Percentiles rank a stretch among this genome's conserved stretches.
Evolutionary conservation across 1,140 invertebrate genomes (phyloP).

Genomic region (Mercenaria mercenaria): DNA sequence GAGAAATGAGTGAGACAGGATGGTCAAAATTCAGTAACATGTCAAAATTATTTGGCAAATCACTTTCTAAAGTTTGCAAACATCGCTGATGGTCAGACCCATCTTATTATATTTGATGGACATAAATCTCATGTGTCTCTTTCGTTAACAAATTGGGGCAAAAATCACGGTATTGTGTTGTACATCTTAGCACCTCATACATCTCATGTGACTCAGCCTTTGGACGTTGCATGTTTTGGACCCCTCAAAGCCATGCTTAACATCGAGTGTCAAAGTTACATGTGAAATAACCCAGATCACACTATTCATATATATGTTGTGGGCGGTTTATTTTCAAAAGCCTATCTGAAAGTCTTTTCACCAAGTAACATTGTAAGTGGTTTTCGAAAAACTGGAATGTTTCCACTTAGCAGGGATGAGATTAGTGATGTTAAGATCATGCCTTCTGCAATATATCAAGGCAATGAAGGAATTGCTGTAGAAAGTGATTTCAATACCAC

Average conservation of each 20-base stretch:
- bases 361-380: neutral
- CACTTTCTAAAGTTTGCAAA: conserved; percentile 25
- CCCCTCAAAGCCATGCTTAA: conserved; percentile 33
- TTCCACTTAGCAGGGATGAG: neutral
- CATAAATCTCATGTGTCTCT: no score
- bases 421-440: neutral
- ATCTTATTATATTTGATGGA: conserved; percentile 46
- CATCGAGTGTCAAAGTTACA: neutral
- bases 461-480: neutral
- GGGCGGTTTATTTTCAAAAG: neutral
- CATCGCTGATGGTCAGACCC: neutral
- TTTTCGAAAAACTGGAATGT: conserved; percentile 27
- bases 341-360: conserved; percentile 26
- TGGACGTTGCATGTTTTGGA: conserved; percentile 53
- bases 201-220: conserved; percentile 35
- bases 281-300: neutral
- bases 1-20: conserved; percentile 5
- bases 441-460: neutral
- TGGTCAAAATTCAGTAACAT: conserved; percentile 12
- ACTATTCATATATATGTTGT: conserved; percentile 11
- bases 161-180: conserved; percentile 12
- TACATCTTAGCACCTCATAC: conserved; percentile 41
- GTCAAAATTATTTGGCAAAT: neutral
- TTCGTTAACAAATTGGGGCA: conserved; percentile 36
- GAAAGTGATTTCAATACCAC: neutral